Conservation (phyloP, 2,888 invertebrate species). For the Noctua janthina region DNA sequence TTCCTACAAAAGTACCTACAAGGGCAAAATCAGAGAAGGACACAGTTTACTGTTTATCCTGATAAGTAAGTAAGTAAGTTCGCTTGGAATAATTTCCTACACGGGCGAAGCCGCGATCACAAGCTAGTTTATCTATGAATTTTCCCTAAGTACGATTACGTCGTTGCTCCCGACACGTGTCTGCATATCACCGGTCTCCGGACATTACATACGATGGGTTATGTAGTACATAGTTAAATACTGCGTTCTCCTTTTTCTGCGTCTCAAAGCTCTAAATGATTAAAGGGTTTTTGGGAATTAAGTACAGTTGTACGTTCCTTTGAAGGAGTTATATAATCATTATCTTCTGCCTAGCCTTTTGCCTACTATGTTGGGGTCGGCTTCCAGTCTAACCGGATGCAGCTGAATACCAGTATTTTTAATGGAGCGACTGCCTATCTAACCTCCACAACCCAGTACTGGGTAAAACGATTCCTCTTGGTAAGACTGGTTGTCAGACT, state of each 20-base stretch:
- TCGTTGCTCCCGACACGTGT: conserved; percentile 13
- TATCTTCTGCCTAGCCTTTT: too few relatives aligned
- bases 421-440: too few relatives aligned
- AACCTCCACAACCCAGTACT: too few relatives aligned
- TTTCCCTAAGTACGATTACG: not conserved
- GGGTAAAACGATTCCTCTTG: too few relatives aligned
- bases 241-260: not conserved
- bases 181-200: conserved; percentile 5
- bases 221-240: not conserved
- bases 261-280: not conserved
- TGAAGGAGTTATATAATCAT: not conserved
- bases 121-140: not conserved
- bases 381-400: too few relatives aligned
- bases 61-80: not conserved
- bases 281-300: not conserved
- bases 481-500: too few relatives aligned
- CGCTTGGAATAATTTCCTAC: not conserved
- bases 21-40: too few relatives aligned
- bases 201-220: conserved; percentile 9
- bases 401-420: too few relatives aligned
- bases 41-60: not conserved
- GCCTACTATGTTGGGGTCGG: too few relatives aligned
- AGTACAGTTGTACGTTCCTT: not conserved
- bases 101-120: not conserved
- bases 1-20: too few relatives aligned